Evolutionary conservation across 2,888 invertebrate genomes (phyloP), one percentile per base, ranked within the genome.

Genomic region (Tachina grossa): DNA sequence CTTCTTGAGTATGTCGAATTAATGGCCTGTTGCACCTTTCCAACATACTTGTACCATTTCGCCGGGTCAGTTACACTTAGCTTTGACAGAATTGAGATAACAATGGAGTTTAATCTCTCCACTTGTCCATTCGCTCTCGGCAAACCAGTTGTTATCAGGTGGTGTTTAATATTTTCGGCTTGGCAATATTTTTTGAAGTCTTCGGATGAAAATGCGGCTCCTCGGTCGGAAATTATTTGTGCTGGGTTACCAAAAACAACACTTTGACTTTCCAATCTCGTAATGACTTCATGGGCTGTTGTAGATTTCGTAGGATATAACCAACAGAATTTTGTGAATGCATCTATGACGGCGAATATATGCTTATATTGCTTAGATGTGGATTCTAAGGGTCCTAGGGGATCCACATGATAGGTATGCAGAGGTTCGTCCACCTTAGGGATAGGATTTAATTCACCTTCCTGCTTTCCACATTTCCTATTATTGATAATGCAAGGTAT

Each of bases 241-340:
- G 31, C 75, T 10, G 92, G 92, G 83, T 91, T 91, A 10, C 92
- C 92, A 88, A 92, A 93, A 9, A 71, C 87, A 16, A 87, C 84
- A 63, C 90, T 89, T 47, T 91, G 75, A 16, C 3, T 9, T 16
- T 82, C 39, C 10, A 82, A n/a, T 41, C 22, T 69, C 4, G 55
- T 6, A 16, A 76, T 65, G 0, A 31, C 76, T 4, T 82, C 71
- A 0, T 16, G 71, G 2, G 76, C 11, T 16, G 69, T 45, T 11
- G 76, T 76, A 1, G 69, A 47, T 53, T 69, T 81, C 1, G 82
- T 76, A 2, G 75, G 81, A 31, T 81, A 75, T 1, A 68, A 14
- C 61, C 81, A 87, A 19, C 49, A 66, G 68, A 65, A 87, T 14
- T 84, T 87, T 0, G 80, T 77, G 51, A 87, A 87, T 0, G 78